Evolutionary conservation across 2,888 invertebrate genomes (phyloP).

Genomic region (Cataglyphis altisquamis): DNA sequence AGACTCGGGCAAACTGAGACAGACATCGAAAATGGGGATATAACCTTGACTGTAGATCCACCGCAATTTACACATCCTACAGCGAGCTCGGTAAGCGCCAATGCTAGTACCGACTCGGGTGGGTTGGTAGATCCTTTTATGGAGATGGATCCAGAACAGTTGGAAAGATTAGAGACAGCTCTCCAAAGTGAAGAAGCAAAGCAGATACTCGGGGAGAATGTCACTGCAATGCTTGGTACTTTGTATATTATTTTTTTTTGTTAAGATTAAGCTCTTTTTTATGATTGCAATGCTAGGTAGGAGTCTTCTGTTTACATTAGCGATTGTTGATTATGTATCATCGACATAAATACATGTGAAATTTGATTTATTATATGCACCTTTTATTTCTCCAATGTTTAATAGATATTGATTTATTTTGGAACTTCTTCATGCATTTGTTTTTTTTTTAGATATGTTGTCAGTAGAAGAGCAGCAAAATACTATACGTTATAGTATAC

Average conservation of each 20-base stretch:
- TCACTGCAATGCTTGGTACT: constrained; percentile 86
- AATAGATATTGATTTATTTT: background rate
- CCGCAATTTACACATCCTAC: constrained; percentile 73
- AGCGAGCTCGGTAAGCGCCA: constrained; percentile 60
- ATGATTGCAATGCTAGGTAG: background rate
- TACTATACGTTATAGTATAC: constrained; percentile 87
- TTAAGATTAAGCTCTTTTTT: background rate
- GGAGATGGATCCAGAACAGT: constrained; percentile 87
- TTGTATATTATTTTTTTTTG: constrained; percentile 34
- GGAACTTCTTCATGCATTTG: background rate
- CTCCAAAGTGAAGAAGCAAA: constrained; percentile 87
- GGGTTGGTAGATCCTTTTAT: constrained; percentile 86
- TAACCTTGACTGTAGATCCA: constrained; percentile 84
- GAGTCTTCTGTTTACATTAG: constrained; percentile 2
- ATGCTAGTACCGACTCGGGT: constrained; percentile 66
- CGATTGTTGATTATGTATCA: background rate
- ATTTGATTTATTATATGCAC: background rate
- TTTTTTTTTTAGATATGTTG: constrained; percentile 83
- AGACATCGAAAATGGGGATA: constrained; percentile 80
- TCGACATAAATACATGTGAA: background rate
- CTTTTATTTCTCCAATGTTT: constrained; percentile 22
- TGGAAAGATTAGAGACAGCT: constrained; percentile 87
- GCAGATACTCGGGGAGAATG: constrained; percentile 87
- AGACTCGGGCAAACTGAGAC: constrained; percentile 82
- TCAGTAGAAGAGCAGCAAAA: constrained; percentile 88